A percentile compares a stretch with the other conserved stretches of the same genome.
These are phyloP conservation scores for Bambusicola thoracicus DNA, from an alignment of 2,113 vertebrate genomes.

Conservation along the genomic window DNA sequence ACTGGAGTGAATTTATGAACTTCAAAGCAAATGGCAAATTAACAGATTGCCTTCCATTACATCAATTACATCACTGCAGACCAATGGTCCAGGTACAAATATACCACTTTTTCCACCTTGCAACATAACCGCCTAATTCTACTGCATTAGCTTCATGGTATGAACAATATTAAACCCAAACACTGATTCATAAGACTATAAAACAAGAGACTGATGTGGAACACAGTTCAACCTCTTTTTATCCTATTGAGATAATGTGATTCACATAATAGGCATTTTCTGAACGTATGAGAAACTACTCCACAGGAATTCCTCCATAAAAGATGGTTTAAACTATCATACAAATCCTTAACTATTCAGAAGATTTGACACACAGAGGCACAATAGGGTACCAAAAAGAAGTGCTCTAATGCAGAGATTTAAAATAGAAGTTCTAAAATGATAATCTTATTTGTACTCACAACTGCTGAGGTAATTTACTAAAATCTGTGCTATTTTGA, in stretches of 20 bases:
- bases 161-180: neutral
- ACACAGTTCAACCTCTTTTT: neutral
- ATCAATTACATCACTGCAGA: neutral
- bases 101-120: neutral
- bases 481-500: neutral
- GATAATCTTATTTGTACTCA: neutral
- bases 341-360: constrained; percentile 5
- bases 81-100: neutral
- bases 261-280: constrained; percentile 52
- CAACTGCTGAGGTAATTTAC: neutral
- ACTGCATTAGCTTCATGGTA: neutral
- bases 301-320: neutral
- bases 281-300: constrained; percentile 46
- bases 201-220: constrained; percentile 8
- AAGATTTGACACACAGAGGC: neutral
- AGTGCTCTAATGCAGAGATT: neutral
- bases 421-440: neutral
- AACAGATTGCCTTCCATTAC: neutral
- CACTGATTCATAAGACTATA: constrained; percentile 17
- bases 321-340: neutral
- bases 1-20: neutral
- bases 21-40: neutral
- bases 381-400: constrained; percentile 1
- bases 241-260: constrained; percentile 31
- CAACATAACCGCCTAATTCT: neutral